Percentiles rank a stretch among this genome's conserved stretches.
phyloP scores from a whole-genome alignment of 2,888 invertebrate genomes.

The Tachina fera region DNA sequence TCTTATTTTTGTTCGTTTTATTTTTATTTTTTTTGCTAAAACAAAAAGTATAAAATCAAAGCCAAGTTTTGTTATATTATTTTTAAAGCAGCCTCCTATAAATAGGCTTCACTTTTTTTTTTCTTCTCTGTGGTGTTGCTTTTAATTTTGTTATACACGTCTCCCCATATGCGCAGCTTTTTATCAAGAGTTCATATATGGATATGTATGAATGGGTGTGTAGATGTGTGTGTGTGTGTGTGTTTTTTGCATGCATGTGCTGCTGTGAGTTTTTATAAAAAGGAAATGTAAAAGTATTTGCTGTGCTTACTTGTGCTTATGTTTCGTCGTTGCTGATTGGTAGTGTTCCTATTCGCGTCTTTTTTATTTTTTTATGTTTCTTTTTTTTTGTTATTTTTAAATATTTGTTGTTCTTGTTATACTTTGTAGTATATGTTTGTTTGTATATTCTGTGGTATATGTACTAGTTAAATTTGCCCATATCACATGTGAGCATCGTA shows the following conservation, averaged over 20 bases:
- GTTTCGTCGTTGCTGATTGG: conserved; percentile 69
- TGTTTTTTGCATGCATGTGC: conserved; percentile 29
- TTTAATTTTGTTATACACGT: conserved; percentile 19
- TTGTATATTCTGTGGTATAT: no score
- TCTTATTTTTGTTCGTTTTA: conserved; percentile 39
- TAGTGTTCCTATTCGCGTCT: conserved; percentile 70
- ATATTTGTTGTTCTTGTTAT: conserved; percentile 27
- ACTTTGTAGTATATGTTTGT: background rate
- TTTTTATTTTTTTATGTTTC: conserved; percentile 13
- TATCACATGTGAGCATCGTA: conserved; percentile 39
- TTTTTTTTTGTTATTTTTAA: conserved; percentile 16
- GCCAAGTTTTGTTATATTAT: conserved; percentile 53
- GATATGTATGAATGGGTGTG: background rate
- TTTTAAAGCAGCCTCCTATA: conserved; percentile 66
- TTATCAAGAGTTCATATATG: background rate
- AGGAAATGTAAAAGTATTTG: conserved; percentile 70
- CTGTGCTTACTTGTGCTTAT: conserved; percentile 58
- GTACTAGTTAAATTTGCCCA: conserved; percentile 17
- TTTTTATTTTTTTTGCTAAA: conserved; percentile 38
- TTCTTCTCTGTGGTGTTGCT: background rate
- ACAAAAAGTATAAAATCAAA: conserved; percentile 35
- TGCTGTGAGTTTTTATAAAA: conserved; percentile 44
- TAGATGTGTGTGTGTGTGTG: conserved; percentile 18
- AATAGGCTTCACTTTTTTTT: conserved; percentile 67
- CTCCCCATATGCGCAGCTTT: conserved; percentile 55